Evolutionary conservation across 2,113 vertebrate genomes (phyloP).

Genomic region (Kryptolebias marmoratus): DNA sequence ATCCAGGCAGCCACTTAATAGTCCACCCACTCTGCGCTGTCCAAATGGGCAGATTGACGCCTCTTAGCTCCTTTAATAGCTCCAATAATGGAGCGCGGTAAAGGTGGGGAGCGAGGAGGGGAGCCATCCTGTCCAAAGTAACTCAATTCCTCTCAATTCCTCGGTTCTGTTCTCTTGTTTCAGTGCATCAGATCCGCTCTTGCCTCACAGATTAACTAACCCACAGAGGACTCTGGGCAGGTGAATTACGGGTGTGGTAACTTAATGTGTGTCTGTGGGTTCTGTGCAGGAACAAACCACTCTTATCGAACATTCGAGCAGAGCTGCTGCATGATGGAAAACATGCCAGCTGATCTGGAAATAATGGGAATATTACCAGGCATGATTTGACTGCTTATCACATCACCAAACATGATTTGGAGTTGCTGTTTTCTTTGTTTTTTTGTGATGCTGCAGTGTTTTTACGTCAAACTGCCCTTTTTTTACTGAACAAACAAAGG

Average conservation of each 20-base stretch:
- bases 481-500: too few species aligned
- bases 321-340: too few species aligned
- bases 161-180: slow-evolving; percentile 57
- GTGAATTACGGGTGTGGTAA: slow-evolving; percentile 50
- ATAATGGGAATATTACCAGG: too few species aligned
- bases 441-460: too few species aligned
- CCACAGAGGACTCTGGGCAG: slow-evolving; percentile 43
- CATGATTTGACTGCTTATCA: too few species aligned
- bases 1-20: slow-evolving; percentile 59
- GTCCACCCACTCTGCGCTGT: slow-evolving; percentile 67
- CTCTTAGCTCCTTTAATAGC: slow-evolving; percentile 67
- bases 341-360: too few species aligned
- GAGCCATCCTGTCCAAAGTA: slow-evolving; percentile 57
- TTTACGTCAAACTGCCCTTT: too few species aligned
- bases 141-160: slow-evolving; percentile 50
- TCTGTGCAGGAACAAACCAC: background rate
- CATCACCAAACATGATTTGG: too few species aligned
- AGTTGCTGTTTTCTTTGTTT: too few species aligned
- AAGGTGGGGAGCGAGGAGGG: slow-evolving; percentile 47
- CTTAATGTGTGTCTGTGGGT: slow-evolving; percentile 23
- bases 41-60: slow-evolving; percentile 72
- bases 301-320: too few species aligned
- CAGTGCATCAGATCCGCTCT: slow-evolving; percentile 51
- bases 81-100: slow-evolving; percentile 56
- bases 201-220: slow-evolving; percentile 48